Evolutionary conservation across 2,797 vertebrate genomes (phyloP).

Genomic region (Hafferia zeledoni): DNA sequence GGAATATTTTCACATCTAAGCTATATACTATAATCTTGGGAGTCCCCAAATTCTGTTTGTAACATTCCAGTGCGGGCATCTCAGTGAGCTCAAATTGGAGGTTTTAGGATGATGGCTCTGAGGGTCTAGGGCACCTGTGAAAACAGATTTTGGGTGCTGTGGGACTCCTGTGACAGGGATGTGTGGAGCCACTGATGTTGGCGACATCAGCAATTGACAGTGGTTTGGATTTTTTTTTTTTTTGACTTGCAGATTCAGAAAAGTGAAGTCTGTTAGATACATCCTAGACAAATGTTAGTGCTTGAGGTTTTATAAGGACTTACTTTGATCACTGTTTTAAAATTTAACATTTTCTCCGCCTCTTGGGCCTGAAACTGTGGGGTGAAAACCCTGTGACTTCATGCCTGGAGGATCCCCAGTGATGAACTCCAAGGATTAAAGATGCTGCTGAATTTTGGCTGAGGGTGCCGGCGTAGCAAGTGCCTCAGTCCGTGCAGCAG

Average conservation of each 20-base stretch:
- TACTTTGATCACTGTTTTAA: not conserved
- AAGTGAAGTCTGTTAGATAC: not conserved
- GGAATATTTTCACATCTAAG: not conserved
- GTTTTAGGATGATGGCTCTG: not conserved
- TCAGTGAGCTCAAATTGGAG: accelerated
- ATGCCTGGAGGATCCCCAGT: not conserved
- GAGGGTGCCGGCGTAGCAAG: accelerated
- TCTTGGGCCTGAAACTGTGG: not conserved
- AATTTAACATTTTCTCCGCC: not conserved
- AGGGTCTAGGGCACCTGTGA: not conserved
- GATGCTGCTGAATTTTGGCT: not conserved
- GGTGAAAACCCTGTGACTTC: not conserved
- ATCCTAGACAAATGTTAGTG: accelerated
- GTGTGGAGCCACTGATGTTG: accelerated
- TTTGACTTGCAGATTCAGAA: not conserved
- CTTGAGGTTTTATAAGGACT: not conserved
- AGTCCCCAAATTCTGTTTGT: not conserved
- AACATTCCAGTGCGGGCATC: accelerated
- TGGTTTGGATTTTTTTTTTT: not conserved
- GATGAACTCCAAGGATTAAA: not conserved
- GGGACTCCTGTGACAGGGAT: accelerated
- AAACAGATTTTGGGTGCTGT: not conserved
- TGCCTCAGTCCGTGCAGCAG: accelerated
- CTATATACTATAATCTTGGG: not conserved
- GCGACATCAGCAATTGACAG: not conserved